Evolutionary conservation across 2,797 vertebrate genomes (phyloP), one percentile per base, ranked within the genome.

Genomic region (Ctenochaetus hawaiiensis): DNA sequence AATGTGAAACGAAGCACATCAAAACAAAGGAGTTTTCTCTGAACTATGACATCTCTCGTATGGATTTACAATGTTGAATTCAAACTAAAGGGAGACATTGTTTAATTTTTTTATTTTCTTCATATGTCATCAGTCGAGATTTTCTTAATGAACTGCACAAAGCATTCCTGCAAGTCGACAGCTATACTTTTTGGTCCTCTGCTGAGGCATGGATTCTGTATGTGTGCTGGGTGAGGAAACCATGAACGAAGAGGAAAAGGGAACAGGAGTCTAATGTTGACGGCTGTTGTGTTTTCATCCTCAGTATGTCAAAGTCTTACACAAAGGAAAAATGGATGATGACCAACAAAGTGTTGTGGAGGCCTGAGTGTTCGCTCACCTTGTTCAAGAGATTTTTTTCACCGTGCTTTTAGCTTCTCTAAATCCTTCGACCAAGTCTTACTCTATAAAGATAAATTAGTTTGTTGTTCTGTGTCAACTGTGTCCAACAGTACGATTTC

Each of bases 101-200:
- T 5, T 23, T 56, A 18, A 72, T 20, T 34, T 72, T 18, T 37
- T 9, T 44, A 34, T 57, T 71, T 59, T 56, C 26, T 4, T 0
- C 14, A 0, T 26, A 18, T 78, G 44, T 65, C 39, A 1, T n/a
- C 56, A 67, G 75, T 30, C 64, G 4, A 13, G 53, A 20, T 65
- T 49, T 74, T 77, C 11, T 54, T 5, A 44, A 68, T 65, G 69
- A 72, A 64, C 71, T 65, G 63, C 79, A 80, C 75, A 75, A 57
- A 86, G 79, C 90, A 88, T 90, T 91, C 89, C 88, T 75, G 45
- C 70, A 45, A 67, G 63, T 71, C 80, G 66, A 64, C 72, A 72
- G 52, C 58, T n/a, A 18, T 16, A 17, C 12, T 37, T 43, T 2
- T 45, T 14, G 49, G 48, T 72, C 52, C 43, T 57, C 20, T 43